phyloP scores from a whole-genome alignment of 2,888 invertebrate species.

The Ornithoptera priamus region DNA sequence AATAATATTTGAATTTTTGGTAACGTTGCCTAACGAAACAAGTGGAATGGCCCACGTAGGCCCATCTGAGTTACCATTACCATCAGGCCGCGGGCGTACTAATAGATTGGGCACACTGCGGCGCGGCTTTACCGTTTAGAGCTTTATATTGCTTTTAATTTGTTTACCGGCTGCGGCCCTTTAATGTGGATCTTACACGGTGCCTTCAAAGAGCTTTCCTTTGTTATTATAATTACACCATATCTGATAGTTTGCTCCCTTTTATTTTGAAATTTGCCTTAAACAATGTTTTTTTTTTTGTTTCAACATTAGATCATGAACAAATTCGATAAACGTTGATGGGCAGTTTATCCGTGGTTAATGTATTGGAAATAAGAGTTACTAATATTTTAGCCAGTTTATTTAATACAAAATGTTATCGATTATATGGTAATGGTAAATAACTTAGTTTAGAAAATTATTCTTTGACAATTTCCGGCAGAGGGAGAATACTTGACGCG shows the following conservation, averaged over 20 bases:
- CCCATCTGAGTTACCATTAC: slow-evolving; percentile 40
- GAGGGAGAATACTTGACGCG: background rate
- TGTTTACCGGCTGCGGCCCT: slow-evolving; percentile 62
- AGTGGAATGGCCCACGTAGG: slow-evolving; percentile 30
- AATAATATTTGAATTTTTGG: slow-evolving; percentile 12
- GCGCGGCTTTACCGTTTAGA: slow-evolving; percentile 58
- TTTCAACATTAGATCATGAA: too few relatives aligned
- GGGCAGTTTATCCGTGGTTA: too few relatives aligned
- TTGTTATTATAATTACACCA: slow-evolving; percentile 60
- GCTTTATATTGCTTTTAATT: slow-evolving; percentile 65
- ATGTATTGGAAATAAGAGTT: too few relatives aligned
- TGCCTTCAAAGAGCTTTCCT: slow-evolving; percentile 49
- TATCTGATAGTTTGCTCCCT: slow-evolving; percentile 35
- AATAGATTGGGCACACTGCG: slow-evolving; percentile 60
- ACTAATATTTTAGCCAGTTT: too few relatives aligned
- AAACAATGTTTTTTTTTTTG: background rate
- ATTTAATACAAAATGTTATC: too few relatives aligned
- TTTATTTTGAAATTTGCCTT: slow-evolving; percentile 6
- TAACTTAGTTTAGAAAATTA: background rate
- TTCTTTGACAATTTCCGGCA: background rate
- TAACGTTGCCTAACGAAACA: slow-evolving; percentile 33
- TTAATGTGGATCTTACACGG: slow-evolving; percentile 63
- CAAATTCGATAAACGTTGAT: too few relatives aligned
- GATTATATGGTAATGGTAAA: too few relatives aligned
- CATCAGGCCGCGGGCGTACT: slow-evolving; percentile 38